phyloP scores from a whole-genome alignment of 2,888 invertebrate genomes.

The Atethmia centrago region DNA sequence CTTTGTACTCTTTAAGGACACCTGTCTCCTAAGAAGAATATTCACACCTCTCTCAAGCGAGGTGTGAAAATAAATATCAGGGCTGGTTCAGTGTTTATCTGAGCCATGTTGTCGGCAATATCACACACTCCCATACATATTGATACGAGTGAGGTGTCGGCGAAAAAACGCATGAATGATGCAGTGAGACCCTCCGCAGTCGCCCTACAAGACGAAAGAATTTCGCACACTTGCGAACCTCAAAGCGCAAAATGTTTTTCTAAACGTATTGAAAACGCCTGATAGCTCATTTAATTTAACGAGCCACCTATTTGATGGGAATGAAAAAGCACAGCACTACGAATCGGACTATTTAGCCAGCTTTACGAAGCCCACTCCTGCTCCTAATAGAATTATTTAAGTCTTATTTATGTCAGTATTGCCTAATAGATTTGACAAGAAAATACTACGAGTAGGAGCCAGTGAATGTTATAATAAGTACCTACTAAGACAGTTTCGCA shows the following conservation, averaged over 20 bases:
- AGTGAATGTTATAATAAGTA: conserved; percentile 40
- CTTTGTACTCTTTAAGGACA: conserved; percentile 36
- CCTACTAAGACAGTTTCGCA: conserved; percentile 31
- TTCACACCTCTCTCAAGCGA: conserved; percentile 36
- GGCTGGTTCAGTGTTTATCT: conserved; percentile 46
- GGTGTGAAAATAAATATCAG: conserved; percentile 64
- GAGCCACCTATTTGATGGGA: conserved; percentile 74
- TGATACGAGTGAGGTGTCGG: conserved; percentile 87
- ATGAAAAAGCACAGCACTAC: conserved; percentile 52
- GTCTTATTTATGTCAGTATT: conserved; percentile 37
- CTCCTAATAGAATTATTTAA: conserved; percentile 43
- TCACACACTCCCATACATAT: conserved; percentile 86
- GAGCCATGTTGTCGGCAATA: conserved; percentile 76
- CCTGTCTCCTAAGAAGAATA: conserved; percentile 13
- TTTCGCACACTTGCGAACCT: conserved; percentile 84
- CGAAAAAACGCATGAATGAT: conserved; percentile 89
- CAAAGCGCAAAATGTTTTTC: conserved; percentile 84
- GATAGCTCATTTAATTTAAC: conserved; percentile 89
- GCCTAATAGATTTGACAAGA: conserved; percentile 38
- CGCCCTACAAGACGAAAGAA: conserved; percentile 87
- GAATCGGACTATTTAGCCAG: conserved; percentile 52
- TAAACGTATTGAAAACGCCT: conserved; percentile 80
- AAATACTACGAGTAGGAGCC: conserved; percentile 29
- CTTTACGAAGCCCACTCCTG: conserved; percentile 2
- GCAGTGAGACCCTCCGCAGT: conserved; percentile 86